Base-by-base conservation (phyloP, 2,113 vertebrate genomes). In the Martes martes region DNA sequence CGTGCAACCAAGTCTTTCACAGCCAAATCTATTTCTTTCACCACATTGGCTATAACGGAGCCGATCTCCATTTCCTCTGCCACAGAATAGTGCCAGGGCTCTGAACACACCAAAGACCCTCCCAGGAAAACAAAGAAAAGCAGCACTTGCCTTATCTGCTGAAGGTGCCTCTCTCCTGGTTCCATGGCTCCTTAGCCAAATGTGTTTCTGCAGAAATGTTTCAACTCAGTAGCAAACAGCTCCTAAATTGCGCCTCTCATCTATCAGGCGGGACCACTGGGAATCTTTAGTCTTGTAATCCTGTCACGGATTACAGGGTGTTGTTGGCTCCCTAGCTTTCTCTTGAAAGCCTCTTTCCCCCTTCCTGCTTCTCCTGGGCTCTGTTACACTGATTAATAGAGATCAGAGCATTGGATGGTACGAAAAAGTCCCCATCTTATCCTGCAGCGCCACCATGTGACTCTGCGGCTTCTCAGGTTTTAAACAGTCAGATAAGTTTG, bases 31-130 rank as follows among this genome's bases (percentile, higher is more conserved):
- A 99, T 94, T 95, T 99, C 98, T 73, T 98, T 98, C 26, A 97
- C 98, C 55, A 99, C 71, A 14, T 99, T 99, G 33, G 98, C 98
- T 1, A 99, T 95, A 71, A 98, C 92, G 45, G 98, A 99, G 1
- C 99, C 99, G 0, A 97, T 98, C 26, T 98, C 96, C 65, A 97
- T 98, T 98, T 99, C 99, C 96, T 99, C 99, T 10, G 98, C 26
- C 57, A 97, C 84, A 57, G 96, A 97, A 59, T 96, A 98, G 9
- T 74, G 69, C 94, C 83, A 84, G 33, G 80, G 94, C 76, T 97
- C 91, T 19, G 97, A 94, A 92, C n/a, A 76, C 15, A 76, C 96
- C 8, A n/a, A 69, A 79, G 92, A 87, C 61, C 74, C 96, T 89
- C 84, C 93, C 80, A 98, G 69, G 80, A 94, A 97, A 97, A 97